Percentiles rank a stretch among this genome's conserved stretches.
These are phyloP conservation scores for Chondrilla cf. caribensis DNA, from an alignment of 37 sponge, comb jelly and placozoan species.

Conservation along the genomic window DNA sequence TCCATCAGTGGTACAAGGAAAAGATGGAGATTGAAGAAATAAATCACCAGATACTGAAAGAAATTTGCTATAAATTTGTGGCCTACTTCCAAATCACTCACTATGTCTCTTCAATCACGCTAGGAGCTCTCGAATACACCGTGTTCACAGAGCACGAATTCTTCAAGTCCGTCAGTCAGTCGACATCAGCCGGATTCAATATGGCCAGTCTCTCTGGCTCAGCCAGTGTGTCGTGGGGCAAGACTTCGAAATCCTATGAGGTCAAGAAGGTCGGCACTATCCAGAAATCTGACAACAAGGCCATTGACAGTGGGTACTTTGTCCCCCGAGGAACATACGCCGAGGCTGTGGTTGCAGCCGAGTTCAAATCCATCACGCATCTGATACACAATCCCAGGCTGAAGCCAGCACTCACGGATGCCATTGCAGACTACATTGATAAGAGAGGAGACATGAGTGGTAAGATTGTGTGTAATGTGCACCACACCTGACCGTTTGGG, in stretches of 20 bases:
- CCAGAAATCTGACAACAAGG: not conserved
- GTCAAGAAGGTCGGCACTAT: not conserved
- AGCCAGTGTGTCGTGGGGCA: not conserved
- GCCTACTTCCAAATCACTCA: constrained; percentile 1
- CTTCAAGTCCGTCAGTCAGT: not conserved
- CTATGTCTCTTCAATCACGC: not conserved
- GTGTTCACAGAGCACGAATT: not conserved
- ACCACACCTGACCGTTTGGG: no score
- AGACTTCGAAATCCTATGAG: no score
- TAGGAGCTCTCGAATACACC: not conserved
- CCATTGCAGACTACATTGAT: not conserved
- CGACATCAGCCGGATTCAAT: not conserved
- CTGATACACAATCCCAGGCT: not conserved
- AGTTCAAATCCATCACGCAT: not conserved
- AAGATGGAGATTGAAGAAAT: not conserved
- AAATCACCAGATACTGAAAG: not conserved
- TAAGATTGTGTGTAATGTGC: no score
- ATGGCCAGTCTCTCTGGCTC: not conserved
- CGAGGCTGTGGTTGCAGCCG: not conserved
- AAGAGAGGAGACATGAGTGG: not conserved
- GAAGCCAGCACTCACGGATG: not conserved
- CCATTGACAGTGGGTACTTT: not conserved
- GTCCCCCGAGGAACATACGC: constrained; percentile 12
- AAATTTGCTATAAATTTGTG: not conserved
- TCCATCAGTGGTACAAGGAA: not conserved